A percentile compares a stretch with the other conserved stretches of the same genome.
These are phyloP conservation scores for Amia ocellicauda DNA, from an alignment of 2,113 vertebrate genomes.

Conservation along the genomic window DNA sequence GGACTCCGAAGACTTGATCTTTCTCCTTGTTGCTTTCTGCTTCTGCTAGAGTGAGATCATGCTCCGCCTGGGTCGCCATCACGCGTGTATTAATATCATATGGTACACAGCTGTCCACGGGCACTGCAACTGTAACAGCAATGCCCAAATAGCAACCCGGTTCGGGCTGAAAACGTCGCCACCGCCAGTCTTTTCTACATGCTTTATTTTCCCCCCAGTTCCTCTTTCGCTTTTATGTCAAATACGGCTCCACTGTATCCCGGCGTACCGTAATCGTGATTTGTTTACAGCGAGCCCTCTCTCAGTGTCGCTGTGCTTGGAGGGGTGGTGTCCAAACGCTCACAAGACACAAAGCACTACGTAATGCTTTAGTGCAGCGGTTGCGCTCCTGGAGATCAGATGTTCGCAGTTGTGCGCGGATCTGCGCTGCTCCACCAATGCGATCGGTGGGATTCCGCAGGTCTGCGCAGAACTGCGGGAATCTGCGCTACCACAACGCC, in stretches of 20 bases:
- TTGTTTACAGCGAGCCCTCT: conserved; percentile 56
- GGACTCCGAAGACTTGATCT: conserved; percentile 64
- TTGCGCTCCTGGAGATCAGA: background rate
- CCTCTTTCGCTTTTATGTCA: background rate
- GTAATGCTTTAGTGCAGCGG: conserved; percentile 46
- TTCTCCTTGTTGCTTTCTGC: conserved; percentile 62
- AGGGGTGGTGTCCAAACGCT: conserved; percentile 58
- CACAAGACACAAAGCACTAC: conserved; percentile 60
- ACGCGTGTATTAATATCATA: conserved; percentile 24
- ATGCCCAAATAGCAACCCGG: conserved; percentile 16
- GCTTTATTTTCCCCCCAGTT: background rate
- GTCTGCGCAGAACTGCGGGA: no score
- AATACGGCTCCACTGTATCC: conserved; percentile 9
- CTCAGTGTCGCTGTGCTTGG: conserved; percentile 39
- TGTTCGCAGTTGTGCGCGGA: no score
- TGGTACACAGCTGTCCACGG: conserved; percentile 34
- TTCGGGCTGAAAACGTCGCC: background rate
- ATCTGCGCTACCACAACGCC: no score
- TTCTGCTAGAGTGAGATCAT: conserved; percentile 65
- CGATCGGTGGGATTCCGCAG: no score
- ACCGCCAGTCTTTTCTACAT: conserved; percentile 32
- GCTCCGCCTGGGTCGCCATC: conserved; percentile 70
- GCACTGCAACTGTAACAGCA: conserved; percentile 28
- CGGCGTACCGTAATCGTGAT: conserved; percentile 31
- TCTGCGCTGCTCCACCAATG: no score